phyloP scores from a whole-genome alignment of 2,797 vertebrate species.

The Leucoraja ocellata region DNA sequence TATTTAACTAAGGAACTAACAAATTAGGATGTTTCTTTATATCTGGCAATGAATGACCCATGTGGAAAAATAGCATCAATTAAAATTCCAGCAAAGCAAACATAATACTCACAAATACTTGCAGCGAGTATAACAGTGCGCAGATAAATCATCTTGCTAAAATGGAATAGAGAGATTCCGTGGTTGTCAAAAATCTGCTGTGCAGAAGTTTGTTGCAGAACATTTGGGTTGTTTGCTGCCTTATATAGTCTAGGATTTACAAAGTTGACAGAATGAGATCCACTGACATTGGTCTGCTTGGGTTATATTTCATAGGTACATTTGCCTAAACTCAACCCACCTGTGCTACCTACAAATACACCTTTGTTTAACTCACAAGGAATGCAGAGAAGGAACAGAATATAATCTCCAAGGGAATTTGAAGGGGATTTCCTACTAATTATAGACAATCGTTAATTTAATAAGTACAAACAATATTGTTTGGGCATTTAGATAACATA shows the following conservation, averaged over 20 bases:
- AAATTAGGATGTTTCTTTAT: not conserved
- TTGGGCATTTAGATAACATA: not conserved
- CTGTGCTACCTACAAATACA: not conserved
- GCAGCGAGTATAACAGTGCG: not conserved
- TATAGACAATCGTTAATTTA: not conserved
- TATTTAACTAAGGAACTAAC: not conserved
- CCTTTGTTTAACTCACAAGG: not conserved
- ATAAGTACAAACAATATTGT: not conserved
- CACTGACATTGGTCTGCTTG: not conserved
- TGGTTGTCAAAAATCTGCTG: not conserved
- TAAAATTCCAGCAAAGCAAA: not conserved
- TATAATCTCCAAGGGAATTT: not conserved
- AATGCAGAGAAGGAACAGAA: not conserved
- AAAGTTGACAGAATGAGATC: not conserved
- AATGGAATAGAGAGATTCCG: not conserved
- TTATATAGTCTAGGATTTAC: not conserved
- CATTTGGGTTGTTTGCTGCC: not conserved
- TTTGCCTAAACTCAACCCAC: not conserved
- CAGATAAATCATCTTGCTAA: not conserved
- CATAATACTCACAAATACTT: slow-evolving; percentile 30
- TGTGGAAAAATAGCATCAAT: not conserved
- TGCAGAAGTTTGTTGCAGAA: not conserved
- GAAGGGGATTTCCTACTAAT: not conserved
- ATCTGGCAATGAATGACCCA: not conserved
- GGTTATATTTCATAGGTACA: slow-evolving; percentile 7